These are phyloP conservation scores for Amorpha juglandis DNA, from an alignment of 2,888 invertebrate genomes.

Conservation along the genomic window DNA sequence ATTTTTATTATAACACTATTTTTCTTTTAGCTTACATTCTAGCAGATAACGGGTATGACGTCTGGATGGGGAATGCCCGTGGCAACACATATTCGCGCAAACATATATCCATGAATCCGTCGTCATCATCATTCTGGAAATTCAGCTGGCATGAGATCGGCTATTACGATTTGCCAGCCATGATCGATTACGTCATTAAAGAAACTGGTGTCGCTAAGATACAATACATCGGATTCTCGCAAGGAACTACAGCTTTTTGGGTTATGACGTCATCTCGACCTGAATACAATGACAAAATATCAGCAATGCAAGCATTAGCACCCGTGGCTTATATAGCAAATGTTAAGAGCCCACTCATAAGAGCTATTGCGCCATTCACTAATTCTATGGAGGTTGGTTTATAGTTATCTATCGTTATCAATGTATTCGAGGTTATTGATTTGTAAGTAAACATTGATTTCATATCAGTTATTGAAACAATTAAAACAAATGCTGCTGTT, in stretches of 20 bases:
- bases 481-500: slow-evolving; percentile 3
- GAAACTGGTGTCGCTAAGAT: slow-evolving; percentile 83
- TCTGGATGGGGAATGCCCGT: slow-evolving; percentile 93
- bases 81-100: slow-evolving; percentile 90
- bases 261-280: slow-evolving; percentile 83
- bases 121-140: slow-evolving; percentile 71
- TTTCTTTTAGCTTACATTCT: slow-evolving; percentile 86
- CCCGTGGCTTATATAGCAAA: slow-evolving; percentile 84
- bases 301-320: slow-evolving; percentile 84
- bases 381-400: slow-evolving; percentile 78
- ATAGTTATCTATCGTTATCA: slow-evolving; percentile 25
- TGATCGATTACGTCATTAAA: slow-evolving; percentile 87
- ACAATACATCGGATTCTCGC: slow-evolving; percentile 89
- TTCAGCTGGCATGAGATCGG: slow-evolving; percentile 92
- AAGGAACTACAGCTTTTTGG: slow-evolving; percentile 87
- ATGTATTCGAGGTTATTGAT: slow-evolving; percentile 18
- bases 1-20: not conserved
- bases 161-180: slow-evolving; percentile 89
- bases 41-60: slow-evolving; percentile 88
- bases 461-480: not conserved
- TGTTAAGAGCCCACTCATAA: slow-evolving; percentile 76
- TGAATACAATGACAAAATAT: slow-evolving; percentile 85
- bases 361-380: slow-evolving; percentile 71
- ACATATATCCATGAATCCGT: slow-evolving; percentile 77
- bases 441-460: not conserved